Base-by-base conservation (phyloP, 2,797 vertebrate genomes). In the Alca torda region DNA sequence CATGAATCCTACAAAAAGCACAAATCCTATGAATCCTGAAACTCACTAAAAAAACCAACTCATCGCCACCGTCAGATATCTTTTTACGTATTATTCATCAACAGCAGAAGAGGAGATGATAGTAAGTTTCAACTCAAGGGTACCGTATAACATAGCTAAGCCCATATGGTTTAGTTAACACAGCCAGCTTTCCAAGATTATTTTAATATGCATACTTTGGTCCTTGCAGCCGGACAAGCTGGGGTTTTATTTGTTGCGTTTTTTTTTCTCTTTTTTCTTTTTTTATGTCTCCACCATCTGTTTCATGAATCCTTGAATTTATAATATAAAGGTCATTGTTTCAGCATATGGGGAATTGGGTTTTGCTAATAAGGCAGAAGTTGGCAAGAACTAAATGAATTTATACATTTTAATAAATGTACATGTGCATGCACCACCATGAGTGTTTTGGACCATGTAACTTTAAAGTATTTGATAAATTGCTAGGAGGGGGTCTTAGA, bases 281-380 rank as follows among this genome's bases (percentile, higher is more conserved):
- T 93, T 77, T 45, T 11, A 13, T 48, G 14, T 68, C 54, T 74
- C 43, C 24, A 77, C 95, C 92, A 94, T 97, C 93, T 96, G 95
- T 84, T 95, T 90, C 51, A 69, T 67, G 65, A 95, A 89, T 90
- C 82, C 77, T 95, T 96, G 90, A 96, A 91, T 63, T 89, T 64
- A 78, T 91, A 87, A 90, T 68, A 68, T 17, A 94, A 91, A 96
- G 89, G 94, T 91, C 95, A 94, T 85, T 87, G 54, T 95, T 92
- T 84, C 84, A 93, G 68, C 68, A 87, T 46, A 31, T 23, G 8
- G 45, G 70, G 77, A 87, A 93, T 37, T 59, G 46, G 23, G 37
- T 85, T 93, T 85, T 3, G 2, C 72, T 96, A 82, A 64, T 54
- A 77, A 89, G 61, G 68, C 48, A 92, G 50, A 81, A 85, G 43